Base-by-base conservation (phyloP, 2,888 invertebrate genomes). In the Globia sparganii region DNA sequence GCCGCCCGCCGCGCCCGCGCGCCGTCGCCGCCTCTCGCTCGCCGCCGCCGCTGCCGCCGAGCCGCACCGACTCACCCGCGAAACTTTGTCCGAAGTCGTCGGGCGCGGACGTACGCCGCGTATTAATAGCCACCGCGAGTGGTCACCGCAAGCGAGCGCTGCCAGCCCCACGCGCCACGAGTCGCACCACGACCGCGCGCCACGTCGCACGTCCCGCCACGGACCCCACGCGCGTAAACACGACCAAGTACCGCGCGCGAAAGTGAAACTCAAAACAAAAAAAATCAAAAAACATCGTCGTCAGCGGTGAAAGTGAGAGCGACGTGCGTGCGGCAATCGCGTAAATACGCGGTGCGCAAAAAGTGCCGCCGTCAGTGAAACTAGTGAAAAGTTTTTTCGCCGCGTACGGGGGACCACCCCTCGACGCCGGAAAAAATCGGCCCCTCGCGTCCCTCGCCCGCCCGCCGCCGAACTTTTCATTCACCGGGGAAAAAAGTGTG, bases 381-480 rank as follows among this genome's bases (percentile, higher is more conserved):
- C 95, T 96, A 96, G 96, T 96, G 94, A 95, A 96, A 96, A 96
- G 95, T 96, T 96, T 96, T 94, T 94, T 94, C 93, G 92, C 93
- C 93, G 93, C 93, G 94, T 93, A 93, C 94, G 95, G 94, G 95
- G 95, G 94, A 92, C 92, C 94, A 94, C 96, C 96, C 95, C 96
- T 94, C 92, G 88, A 89, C 93, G 92, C 93, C 93, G 94, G 94
- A 95, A 96, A 96, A 96, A 97, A 96, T 94, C 94, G 88, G 93
- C 93, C 94, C 96, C 95, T 94, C 95, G 93, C 95, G 92, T 93
- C 95, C 94, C 95, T 92, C 95, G 92, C 94, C 94, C 95, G 93
- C 96, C 95, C 95, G 96, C 94, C 96, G 95, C 96, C 96, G 94
- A 97, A 97, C 97, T 97, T 97, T 97, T 97, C 97, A 97, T 97